Conservation (phyloP, 1,140 invertebrate species). For the Sweltsa coloradensis region DNA sequence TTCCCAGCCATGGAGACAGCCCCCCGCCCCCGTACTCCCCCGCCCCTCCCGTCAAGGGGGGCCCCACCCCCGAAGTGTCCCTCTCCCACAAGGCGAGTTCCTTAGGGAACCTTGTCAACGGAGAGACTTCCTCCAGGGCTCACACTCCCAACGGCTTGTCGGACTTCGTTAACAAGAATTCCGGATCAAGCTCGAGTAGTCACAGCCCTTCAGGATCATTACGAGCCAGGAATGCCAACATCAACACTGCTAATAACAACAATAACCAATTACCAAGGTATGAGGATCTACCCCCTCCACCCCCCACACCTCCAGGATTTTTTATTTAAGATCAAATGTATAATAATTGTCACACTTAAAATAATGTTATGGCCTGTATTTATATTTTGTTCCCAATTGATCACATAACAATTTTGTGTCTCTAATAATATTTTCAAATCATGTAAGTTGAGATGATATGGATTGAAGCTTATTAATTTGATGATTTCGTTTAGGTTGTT, state of each 20-base stretch:
- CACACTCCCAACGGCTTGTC: neutral
- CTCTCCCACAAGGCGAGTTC: constrained; percentile 5
- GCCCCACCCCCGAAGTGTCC: constrained; percentile 4
- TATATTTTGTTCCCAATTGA: no score
- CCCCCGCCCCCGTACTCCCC: constrained; percentile 28
- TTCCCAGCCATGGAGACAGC: constrained; percentile 23
- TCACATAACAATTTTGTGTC: no score
- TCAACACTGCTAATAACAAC: neutral
- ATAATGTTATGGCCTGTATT: no score
- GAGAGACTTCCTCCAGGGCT: neutral
- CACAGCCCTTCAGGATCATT: constrained; percentile 12
- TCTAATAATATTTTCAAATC: no score
- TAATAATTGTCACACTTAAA: no score
- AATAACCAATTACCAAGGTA: constrained; percentile 14
- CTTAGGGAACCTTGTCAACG: neutral
- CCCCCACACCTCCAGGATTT: constrained; percentile 12
- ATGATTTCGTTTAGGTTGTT: no score
- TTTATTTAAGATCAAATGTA: no score
- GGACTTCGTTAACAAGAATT: constrained; percentile 12
- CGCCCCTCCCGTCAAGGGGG: constrained; percentile 14
- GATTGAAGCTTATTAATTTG: no score
- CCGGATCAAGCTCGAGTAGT: constrained; percentile 5
- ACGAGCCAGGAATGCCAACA: constrained; percentile 4
- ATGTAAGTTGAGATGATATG: no score
- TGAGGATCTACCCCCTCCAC: constrained; percentile 7